Percentiles rank a stretch among this genome's conserved stretches.
These are phyloP conservation scores for Mastomys natalensis DNA, from an alignment of 2,113 vertebrate genomes.

Conservation along the genomic window DNA sequence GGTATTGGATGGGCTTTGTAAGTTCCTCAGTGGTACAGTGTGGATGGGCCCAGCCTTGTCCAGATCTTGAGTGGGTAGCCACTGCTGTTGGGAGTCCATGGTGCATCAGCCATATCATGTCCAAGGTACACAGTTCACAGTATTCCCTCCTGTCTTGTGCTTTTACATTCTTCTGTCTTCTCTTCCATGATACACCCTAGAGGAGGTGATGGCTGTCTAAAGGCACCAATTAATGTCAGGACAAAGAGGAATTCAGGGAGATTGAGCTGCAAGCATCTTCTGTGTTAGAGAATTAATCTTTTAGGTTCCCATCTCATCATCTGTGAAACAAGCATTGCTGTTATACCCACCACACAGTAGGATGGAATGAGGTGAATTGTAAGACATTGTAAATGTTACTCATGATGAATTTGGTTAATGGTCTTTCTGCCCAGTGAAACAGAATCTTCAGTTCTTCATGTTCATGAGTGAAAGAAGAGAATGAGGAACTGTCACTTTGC, in stretches of 20 bases:
- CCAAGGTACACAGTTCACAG: background rate
- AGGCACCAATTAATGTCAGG: background rate
- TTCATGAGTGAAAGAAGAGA: background rate
- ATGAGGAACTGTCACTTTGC: background rate
- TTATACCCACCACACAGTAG: no score
- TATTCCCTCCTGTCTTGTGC: no score
- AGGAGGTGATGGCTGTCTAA: background rate
- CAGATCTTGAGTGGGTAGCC: background rate
- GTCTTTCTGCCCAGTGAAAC: background rate
- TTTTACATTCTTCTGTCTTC: no score
- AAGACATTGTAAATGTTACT: background rate
- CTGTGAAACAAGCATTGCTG: background rate
- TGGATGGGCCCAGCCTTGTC: no score
- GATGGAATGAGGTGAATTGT: background rate
- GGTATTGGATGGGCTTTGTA: background rate
- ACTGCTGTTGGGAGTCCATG: background rate
- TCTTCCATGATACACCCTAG: background rate
- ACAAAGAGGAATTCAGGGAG: background rate
- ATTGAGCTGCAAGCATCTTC: background rate
- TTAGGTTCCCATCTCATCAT: background rate
- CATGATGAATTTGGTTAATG: background rate
- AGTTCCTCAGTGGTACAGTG: no score
- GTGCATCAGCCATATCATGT: background rate
- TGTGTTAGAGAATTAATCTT: no score
- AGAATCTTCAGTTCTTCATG: background rate